These are phyloP conservation scores for Chouioia cunea DNA, from an alignment of 2,888 invertebrate genomes.

Conservation along the genomic window DNA sequence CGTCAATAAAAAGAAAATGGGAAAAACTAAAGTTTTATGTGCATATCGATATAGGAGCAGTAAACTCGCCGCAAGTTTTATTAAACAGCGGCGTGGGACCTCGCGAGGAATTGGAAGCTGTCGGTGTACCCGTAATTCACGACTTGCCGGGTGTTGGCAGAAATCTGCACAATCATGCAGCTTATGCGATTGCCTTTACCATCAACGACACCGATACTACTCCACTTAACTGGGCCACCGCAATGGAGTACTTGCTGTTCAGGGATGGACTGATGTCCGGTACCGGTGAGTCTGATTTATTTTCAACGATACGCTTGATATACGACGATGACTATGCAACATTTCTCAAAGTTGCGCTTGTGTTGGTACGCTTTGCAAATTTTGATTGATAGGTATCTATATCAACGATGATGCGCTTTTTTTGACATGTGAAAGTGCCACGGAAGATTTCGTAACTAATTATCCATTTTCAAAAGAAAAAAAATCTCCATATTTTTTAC, in stretches of 20 bases:
- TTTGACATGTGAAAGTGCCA: no score
- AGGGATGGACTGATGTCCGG: slow-evolving; percentile 92
- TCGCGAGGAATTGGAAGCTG: slow-evolving; percentile 74
- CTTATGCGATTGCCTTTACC: slow-evolving; percentile 82
- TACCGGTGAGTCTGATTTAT: slow-evolving; percentile 73
- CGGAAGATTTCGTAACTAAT: no score
- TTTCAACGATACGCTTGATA: no score
- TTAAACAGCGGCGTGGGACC: slow-evolving; percentile 92
- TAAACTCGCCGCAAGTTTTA: slow-evolving; percentile 94
- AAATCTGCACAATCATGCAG: slow-evolving; percentile 90
- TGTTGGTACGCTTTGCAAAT: no score
- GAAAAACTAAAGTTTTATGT: background rate
- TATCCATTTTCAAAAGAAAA: no score
- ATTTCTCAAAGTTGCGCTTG: no score
- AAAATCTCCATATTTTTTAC: no score
- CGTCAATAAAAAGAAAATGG: background rate
- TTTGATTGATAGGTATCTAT: no score
- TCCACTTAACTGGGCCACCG: slow-evolving; percentile 91
- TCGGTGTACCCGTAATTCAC: slow-evolving; percentile 77
- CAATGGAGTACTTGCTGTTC: slow-evolving; percentile 90
- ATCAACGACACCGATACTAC: slow-evolving; percentile 88
- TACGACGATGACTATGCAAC: no score
- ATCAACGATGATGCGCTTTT: no score
- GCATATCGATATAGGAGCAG: slow-evolving; percentile 77
- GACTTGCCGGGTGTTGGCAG: slow-evolving; percentile 85